Base-by-base conservation (phyloP, 2,797 vertebrate genomes). In the Philypnodon macrostomus region DNA sequence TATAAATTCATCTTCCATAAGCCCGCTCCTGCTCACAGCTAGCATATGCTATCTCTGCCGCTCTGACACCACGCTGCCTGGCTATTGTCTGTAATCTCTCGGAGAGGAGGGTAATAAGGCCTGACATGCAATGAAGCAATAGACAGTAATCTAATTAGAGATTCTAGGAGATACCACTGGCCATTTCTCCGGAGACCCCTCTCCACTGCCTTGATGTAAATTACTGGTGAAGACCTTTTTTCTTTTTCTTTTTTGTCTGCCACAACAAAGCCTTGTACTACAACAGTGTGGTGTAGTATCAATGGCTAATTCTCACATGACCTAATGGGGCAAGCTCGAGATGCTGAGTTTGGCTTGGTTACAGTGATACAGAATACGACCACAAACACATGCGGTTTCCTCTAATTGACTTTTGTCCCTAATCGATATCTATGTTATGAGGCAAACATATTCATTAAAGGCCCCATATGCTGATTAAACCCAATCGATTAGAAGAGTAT, bases 61-160 rank as follows among this genome's bases (percentile, higher is more conserved):
- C 60, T 61, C 65, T 14, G 4, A 64, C 53, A 64, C 75, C 72
- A 64, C 61, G 41, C 72, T 67, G 78, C 74, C 72, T 21, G 67
- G 57, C 86, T 78, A 82, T 85, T 90, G 86, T 84, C 85, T 88
- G 75, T 89, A 85, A 90, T 88, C 85, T 90, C 81, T 69, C 69
- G 76, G 79, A 79, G 77, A 76, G 80, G 77, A 85, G 73, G 68
- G 84, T 90, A 90, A 89, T 87, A 84, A 88, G 85, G 83, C 81
- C 81, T 89, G 88, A 90, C 87, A 81, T 66, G 83, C 86, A 83
- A 83, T 80, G 84, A 88, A 87, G 84, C 85, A 87, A 87, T 72
- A 85, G 88, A 88, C 85, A 78, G 88, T 89, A 88, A 89, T 90
- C 87, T 87, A 89, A 90, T 90, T 90, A 89, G 81, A 89, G 85